Evolutionary conservation across 2,113 vertebrate species (phyloP).

Genomic region (Dipodomys merriami): DNA sequence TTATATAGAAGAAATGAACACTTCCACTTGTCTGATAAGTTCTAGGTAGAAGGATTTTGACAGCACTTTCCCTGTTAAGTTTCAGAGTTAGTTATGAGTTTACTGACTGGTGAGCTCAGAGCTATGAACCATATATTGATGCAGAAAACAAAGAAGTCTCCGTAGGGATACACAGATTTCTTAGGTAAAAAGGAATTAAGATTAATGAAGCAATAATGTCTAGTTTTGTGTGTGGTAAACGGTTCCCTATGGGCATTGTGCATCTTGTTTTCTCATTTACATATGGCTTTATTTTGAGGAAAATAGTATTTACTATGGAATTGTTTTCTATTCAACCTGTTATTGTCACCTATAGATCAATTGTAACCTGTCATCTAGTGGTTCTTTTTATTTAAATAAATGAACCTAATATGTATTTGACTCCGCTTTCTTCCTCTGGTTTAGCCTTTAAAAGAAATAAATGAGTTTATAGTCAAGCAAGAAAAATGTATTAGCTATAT

Average conservation of each 20-base stretch:
- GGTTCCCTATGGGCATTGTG: constrained; percentile 53
- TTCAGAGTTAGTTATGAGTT: background rate
- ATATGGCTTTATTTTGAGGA: constrained; percentile 76
- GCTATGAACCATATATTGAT: background rate
- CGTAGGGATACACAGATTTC: constrained; percentile 55
- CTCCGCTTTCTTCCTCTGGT: background rate
- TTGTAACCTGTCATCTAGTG: constrained; percentile 46
- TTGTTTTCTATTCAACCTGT: constrained; percentile 68
- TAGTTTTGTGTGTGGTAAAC: background rate
- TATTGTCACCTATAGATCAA: constrained; percentile 75
- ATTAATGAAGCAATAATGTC: constrained; percentile 81
- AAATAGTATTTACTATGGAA: constrained; percentile 75
- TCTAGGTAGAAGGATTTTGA: background rate
- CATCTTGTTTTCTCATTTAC: constrained; percentile 77
- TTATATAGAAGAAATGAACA: background rate
- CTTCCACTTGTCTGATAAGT: background rate
- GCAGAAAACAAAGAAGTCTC: constrained; percentile 51
- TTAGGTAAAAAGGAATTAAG: constrained; percentile 78
- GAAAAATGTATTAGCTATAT: background rate
- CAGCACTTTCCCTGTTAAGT: background rate
- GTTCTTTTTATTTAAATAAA: constrained; percentile 71
- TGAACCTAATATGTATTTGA: background rate
- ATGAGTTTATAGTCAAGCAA: background rate
- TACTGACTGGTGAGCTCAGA: background rate
- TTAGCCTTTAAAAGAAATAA: constrained; percentile 30